Evolutionary conservation across 2,888 invertebrate species (phyloP).

Genomic region (Andrena marginata): DNA sequence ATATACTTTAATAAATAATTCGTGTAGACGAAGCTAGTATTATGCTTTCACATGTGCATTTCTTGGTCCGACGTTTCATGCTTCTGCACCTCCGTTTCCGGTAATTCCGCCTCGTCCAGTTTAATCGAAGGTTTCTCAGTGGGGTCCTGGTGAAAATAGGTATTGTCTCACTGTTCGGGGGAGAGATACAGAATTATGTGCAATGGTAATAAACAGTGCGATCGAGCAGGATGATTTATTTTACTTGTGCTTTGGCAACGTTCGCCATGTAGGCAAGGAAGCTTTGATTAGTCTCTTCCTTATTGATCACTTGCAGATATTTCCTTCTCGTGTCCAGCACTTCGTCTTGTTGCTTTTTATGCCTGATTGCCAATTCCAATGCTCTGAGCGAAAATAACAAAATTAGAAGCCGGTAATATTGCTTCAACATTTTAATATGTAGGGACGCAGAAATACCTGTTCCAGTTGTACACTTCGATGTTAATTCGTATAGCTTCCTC

Average conservation of each 20-base stretch:
- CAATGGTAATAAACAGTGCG: conserved; percentile 21
- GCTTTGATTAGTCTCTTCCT: conserved; percentile 87
- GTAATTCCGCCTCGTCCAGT: background rate
- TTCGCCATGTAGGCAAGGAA: conserved; percentile 76
- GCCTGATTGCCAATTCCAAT: conserved; percentile 90
- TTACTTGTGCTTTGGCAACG: conserved; percentile 52
- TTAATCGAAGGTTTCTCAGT: background rate
- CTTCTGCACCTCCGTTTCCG: conserved; percentile 17
- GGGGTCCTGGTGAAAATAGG: conserved; percentile 51
- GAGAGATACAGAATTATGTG: conserved; percentile 28
- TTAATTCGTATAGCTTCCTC: conserved; percentile 91
- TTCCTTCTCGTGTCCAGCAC: conserved; percentile 89
- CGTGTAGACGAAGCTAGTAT: conserved; percentile 20
- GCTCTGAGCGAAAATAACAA: conserved; percentile 86
- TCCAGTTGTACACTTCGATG: conserved; percentile 91
- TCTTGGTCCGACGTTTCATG: conserved; percentile 25
- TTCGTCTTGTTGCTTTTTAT: conserved; percentile 90
- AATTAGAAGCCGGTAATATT: background rate
- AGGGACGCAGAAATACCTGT: conserved; percentile 86
- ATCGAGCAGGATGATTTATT: conserved; percentile 6
- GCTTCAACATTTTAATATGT: conserved; percentile 11
- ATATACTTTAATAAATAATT: conserved; percentile 53
- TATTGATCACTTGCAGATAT: conserved; percentile 87
- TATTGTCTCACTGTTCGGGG: conserved; percentile 40
- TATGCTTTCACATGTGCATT: conserved; percentile 38